Evolutionary conservation across 2,113 vertebrate species (phyloP).

Genomic region (Lonchura striata): DNA sequence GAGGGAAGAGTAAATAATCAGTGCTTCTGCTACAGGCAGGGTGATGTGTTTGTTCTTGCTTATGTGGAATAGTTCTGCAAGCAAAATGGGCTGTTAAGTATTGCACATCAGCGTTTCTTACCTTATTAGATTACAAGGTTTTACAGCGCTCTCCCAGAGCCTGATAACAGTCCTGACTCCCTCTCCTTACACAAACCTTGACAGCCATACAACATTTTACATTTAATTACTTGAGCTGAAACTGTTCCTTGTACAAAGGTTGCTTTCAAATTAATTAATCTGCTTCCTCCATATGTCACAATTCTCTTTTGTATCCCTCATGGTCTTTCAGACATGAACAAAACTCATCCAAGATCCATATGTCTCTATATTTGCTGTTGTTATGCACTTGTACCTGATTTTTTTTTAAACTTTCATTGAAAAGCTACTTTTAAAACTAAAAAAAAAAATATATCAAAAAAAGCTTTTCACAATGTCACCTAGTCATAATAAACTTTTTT

Average conservation of each 20-base stretch:
- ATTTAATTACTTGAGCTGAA: constrained; percentile 57
- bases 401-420: background rate
- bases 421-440: background rate
- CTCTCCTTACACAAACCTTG: constrained; percentile 50
- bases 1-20: background rate
- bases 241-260: constrained; percentile 34
- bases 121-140: constrained; percentile 20
- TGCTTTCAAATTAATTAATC: constrained; percentile 66
- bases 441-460: background rate
- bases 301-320: constrained; percentile 44
- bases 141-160: background rate
- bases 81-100: background rate
- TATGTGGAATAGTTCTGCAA: background rate
- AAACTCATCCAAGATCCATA: constrained; percentile 40
- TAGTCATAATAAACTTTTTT: background rate
- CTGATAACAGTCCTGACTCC: background rate
- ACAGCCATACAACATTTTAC: constrained; percentile 26
- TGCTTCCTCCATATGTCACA: constrained; percentile 56
- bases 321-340: constrained; percentile 42
- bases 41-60: background rate
- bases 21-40: background rate
- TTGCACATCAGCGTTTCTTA: background rate
- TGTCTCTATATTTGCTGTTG: constrained; percentile 12
- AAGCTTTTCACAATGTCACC: background rate
- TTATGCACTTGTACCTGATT: background rate